A percentile compares a stretch with the other conserved stretches of the same genome.
These are phyloP conservation scores for Saccopteryx leptura DNA, from an alignment of 2,113 vertebrate genomes.

Conservation along the genomic window DNA sequence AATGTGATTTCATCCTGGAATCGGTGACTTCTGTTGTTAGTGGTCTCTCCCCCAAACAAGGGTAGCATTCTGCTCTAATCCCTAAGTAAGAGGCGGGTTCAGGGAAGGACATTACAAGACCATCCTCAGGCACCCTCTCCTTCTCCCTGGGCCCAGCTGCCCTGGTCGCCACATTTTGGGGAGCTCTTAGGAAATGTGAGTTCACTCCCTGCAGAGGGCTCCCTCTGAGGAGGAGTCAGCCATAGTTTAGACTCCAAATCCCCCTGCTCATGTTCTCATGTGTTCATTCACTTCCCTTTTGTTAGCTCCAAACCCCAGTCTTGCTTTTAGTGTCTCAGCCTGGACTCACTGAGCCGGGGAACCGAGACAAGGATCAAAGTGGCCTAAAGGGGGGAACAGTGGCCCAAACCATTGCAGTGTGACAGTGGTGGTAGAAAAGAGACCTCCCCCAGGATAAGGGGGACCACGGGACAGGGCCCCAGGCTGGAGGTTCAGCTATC, in stretches of 20 bases:
- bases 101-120: neutral
- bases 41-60: neutral
- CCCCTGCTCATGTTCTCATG: neutral
- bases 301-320: neutral
- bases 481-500: neutral
- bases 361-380: neutral
- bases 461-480: neutral
- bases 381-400: neutral
- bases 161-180: rapidly evolving
- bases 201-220: neutral
- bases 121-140: neutral
- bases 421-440: neutral
- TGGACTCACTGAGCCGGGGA: neutral
- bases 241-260: neutral
- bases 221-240: neutral
- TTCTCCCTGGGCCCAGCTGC: neutral
- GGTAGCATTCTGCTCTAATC: too few relatives aligned
- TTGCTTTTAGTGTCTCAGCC: neutral
- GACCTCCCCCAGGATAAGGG: too few relatives aligned
- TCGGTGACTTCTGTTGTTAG: neutral
- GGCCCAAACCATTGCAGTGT: neutral
- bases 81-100: neutral
- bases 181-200: neutral
- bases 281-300: neutral
- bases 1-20: neutral